Base-by-base conservation (phyloP, 2,888 invertebrate genomes). In the Prenolepis imparis region DNA sequence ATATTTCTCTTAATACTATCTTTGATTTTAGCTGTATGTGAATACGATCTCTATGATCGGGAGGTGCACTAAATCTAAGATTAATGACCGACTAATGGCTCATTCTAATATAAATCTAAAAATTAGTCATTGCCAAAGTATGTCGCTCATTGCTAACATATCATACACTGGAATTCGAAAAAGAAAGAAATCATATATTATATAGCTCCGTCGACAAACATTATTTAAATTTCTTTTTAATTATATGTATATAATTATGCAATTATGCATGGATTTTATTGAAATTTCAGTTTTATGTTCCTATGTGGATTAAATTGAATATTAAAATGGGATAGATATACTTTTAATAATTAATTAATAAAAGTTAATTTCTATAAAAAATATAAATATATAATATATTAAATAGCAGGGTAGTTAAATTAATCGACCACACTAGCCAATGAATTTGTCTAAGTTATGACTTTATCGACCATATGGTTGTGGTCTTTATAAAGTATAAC, bases 21-120 rank as follows among this genome's bases (percentile, higher is more conserved):
- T 93, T 93, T 93, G 93, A 92, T 91, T 87, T 87, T 88, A 92
- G 93, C 93, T 92, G 93, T 92, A 93, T 90, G 92, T n/a, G n/a
- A 48, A 48, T 48, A 88, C 77, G 84, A 87, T 82, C 75, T n/a
- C 12, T 18, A 0, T n/a, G 81, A 82, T 78, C 86, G 52, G 52
- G 52, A n/a, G 44, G 66, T 44, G 57, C 73, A 6, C 55, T 73
- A 81, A 77, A 83, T 52, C 52, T 52, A 52, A 52, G 52, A 59
- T 67, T 85, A 83, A 15, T 9, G 11, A 4, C 24, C 63, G 59
- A 28, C 2, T 28, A 59, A 41, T 41, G 3, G 36, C 12, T 73
- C 41, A 28, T 3, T 41, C 3, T 12, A n/a, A n/a, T n/a, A 59
- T 44, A 73, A 36, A 44, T 59, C 39, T 36, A 32, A 72, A 6